Base-by-base conservation (phyloP, 2,888 invertebrate genomes). In the Aethes cnicana region DNA sequence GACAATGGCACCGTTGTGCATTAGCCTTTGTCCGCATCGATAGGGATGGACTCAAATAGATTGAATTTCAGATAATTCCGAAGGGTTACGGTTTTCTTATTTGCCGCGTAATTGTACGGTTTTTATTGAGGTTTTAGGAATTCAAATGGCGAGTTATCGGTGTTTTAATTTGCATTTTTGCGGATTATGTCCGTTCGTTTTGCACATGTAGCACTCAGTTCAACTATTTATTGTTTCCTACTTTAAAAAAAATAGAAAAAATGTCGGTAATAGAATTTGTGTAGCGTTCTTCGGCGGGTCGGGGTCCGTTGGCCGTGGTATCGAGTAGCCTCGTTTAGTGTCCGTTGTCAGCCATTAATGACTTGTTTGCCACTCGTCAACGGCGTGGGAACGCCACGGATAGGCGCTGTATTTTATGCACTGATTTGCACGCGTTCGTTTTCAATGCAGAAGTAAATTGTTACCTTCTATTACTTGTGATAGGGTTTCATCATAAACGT, bases 51-150 rank as follows among this genome's bases (percentile, higher is more conserved):
- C 81, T 80, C 79, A 81, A 84, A 84, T 82, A 86, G 84, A 84
- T 86, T 83, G 84, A 82, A 84, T 83, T 80, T 77, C 76, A 81
- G 85, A 86, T 87, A 86, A 84, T 83, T 77, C 79, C 72, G 71
- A 74, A 75, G 74, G 74, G 78, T 72, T 72, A 64, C 61, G 62
- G 68, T 77, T 75, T 82, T 84, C 82, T 81, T 83, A 78, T 83
- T 84, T 61, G 58, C 52, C 47, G 46, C 44, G 50, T 52, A 52
- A 52, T 52, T 52, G 43, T 52, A 52, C 32, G 50, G 50, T 52
- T 52, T 52, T 52, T 52, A 52, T 52, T 44, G 50, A 44, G 43
- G 50, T 52, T 25, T n/a, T 32, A 37, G 50, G 25, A 37, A 44
- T 52, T 37, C 32, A 52, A 44, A 44, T 44, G 37, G 44, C 25